Evolutionary conservation across 2,888 invertebrate species (phyloP).

Genomic region (Frankliniella intonsa): DNA sequence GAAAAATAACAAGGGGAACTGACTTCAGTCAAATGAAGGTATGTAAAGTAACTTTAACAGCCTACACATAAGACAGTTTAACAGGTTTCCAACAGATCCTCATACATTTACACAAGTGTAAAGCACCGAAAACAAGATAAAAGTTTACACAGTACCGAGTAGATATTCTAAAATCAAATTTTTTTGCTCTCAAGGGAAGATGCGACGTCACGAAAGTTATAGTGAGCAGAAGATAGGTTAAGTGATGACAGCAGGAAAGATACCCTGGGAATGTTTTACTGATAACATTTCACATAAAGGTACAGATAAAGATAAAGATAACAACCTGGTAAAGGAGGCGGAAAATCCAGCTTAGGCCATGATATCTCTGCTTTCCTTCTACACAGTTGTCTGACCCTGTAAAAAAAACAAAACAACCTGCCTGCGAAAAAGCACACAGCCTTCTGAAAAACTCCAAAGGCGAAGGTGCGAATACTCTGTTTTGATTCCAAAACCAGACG

Average conservation of each 20-base stretch:
- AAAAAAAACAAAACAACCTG: neutral
- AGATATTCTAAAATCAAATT: neutral
- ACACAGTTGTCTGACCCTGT: neutral
- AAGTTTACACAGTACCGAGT: neutral
- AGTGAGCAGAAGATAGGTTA: neutral
- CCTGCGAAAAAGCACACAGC: neutral
- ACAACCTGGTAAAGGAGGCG: neutral
- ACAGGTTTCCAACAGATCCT: too few relatives aligned
- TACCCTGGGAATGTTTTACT: too few relatives aligned
- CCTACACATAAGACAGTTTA: neutral
- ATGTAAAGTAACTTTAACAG: neutral
- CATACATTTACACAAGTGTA: too few relatives aligned
- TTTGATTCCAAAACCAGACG: neutral
- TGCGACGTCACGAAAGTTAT: neutral
- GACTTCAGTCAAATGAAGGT: neutral
- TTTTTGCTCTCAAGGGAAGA: neutral
- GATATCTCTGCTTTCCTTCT: neutral
- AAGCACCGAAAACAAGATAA: neutral
- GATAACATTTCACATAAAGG: too few relatives aligned
- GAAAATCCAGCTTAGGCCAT: neutral
- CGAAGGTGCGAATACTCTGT: neutral
- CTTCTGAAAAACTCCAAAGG: neutral
- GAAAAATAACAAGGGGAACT: neutral
- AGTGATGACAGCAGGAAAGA: neutral
- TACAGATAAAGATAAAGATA: neutral